Evolutionary conservation across 1,140 invertebrate species (phyloP), one percentile per base, ranked within the genome.

Genomic region (Cotesia vestalis): DNA sequence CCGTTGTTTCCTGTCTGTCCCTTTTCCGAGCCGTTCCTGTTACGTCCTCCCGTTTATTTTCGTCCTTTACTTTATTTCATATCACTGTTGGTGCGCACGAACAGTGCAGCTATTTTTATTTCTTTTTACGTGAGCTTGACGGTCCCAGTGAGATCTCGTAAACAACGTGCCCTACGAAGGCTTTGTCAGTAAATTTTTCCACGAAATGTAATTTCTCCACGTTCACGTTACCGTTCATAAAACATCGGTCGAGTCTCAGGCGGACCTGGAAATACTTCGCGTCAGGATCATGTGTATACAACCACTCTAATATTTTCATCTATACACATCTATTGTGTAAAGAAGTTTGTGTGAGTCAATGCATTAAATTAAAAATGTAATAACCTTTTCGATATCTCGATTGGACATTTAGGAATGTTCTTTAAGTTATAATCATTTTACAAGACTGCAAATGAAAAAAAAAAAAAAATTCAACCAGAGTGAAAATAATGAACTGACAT

Each of bases 61-160:
- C 20, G 34, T 62, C 35, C 62, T 51, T 38, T 46, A 46, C 62
- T 36, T 64, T 74, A 76, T 81, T 81, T 76, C 76, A 77, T 80
- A 78, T 75, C 73, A 75, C 74, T 69, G 66, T 71, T 73, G 68
- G 55, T 73, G 73, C 77, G 71, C 81, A 81, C 83, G 79, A 85
- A 81, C 77, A 46, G 40, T 76, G 34, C 51, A 67, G 67, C 81
- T 81, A 83, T 85, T 85, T 84, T 71, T 66, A 74, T 76, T 78
- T 67, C 51, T 34, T 55, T 55, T 67, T 67, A 35, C 51, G 40
- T n/a, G 8, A 36, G 40, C 11, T 35, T 67, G 52, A 55, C 51
- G 52, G 66, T 53, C n/a, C 38, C 17, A 35, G 4, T 53, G 51
- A 67, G 51, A 67, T 53, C 66, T 53, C 66, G 35, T 67, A 52